Percentiles rank a stretch among this genome's conserved stretches.
Evolutionary conservation across 2,888 invertebrate genomes (phyloP).

Genomic region (Morinoia aosen): DNA sequence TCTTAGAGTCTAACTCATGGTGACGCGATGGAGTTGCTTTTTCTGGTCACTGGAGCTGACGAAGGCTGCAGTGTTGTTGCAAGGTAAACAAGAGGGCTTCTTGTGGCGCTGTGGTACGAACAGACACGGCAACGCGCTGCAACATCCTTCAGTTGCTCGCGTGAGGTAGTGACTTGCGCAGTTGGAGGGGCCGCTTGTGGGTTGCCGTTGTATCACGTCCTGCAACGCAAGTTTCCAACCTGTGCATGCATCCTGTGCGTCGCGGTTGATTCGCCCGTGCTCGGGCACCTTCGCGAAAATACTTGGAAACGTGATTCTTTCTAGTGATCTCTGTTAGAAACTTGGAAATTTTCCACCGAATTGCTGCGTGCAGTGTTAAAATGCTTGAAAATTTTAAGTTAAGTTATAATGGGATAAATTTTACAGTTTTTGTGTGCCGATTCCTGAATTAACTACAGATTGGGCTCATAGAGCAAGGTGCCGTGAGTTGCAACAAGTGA

Average conservation of each 20-base stretch:
- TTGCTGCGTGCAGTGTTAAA: not conserved
- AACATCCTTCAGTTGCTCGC: not conserved
- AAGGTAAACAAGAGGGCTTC: conserved; percentile 10
- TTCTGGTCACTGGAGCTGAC: not conserved
- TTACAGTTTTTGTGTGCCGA: not conserved
- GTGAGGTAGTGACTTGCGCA: not conserved
- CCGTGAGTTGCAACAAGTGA: not conserved
- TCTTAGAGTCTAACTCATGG: not conserved
- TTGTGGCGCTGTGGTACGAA: not conserved
- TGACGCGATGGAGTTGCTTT: not conserved
- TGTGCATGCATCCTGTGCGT: not conserved
- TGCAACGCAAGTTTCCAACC: not conserved
- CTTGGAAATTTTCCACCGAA: not conserved
- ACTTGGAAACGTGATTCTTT: not conserved
- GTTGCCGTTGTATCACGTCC: not conserved
- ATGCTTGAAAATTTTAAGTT: not conserved
- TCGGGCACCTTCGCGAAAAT: not conserved
- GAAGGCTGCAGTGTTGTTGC: conserved; percentile 12
- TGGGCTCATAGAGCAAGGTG: not conserved
- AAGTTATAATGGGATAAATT: not conserved
- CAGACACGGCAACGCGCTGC: not conserved
- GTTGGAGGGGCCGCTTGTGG: not conserved
- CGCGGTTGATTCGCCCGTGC: not conserved
- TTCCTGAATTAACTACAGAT: not conserved
- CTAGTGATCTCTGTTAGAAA: not conserved